These are phyloP conservation scores for Mesoclemmys tuberculata DNA, from an alignment of 2,113 vertebrate species.

Conservation along the genomic window DNA sequence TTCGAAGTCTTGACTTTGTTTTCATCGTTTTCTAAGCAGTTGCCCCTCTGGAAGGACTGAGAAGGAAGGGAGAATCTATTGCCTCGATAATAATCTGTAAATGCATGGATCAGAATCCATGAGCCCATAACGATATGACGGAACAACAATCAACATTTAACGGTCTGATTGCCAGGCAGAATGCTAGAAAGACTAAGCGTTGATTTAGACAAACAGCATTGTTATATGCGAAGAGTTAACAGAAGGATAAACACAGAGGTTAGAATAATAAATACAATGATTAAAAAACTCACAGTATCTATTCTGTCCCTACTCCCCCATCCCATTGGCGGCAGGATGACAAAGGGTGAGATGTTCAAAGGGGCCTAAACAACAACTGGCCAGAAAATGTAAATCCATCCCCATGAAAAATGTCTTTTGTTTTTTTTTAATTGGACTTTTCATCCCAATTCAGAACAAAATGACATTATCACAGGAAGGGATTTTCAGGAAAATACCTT, in stretches of 20 bases:
- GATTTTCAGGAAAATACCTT: neutral
- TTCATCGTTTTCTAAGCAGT: neutral
- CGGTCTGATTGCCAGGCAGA: neutral
- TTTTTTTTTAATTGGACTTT: neutral
- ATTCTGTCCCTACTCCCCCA: neutral
- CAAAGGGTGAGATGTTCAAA: neutral
- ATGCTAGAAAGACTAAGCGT: conserved; percentile 16
- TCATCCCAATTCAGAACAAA: neutral
- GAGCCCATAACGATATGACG: conserved; percentile 66
- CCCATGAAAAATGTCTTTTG: neutral
- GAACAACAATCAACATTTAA: conserved; percentile 35
- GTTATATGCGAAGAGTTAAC: neutral
- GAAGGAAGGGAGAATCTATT: conserved; percentile 26
- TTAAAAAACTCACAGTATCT: conserved; percentile 24
- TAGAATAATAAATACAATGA: conserved; percentile 23
- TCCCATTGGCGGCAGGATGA: neutral
- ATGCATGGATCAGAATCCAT: conserved; percentile 58
- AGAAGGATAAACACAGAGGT: conserved; percentile 13
- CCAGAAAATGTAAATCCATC: too few species aligned
- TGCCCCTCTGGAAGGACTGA: neutral
- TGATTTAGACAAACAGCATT: conserved; percentile 30
- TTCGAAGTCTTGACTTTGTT: conserved; percentile 6
- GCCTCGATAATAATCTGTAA: conserved; percentile 54
- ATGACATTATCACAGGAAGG: neutral
- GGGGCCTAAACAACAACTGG: neutral